A percentile compares a stretch with the other conserved stretches of the same genome.
phyloP scores from a whole-genome alignment of 2,888 invertebrate genomes.

The Alloscopus bannaensis region DNA sequence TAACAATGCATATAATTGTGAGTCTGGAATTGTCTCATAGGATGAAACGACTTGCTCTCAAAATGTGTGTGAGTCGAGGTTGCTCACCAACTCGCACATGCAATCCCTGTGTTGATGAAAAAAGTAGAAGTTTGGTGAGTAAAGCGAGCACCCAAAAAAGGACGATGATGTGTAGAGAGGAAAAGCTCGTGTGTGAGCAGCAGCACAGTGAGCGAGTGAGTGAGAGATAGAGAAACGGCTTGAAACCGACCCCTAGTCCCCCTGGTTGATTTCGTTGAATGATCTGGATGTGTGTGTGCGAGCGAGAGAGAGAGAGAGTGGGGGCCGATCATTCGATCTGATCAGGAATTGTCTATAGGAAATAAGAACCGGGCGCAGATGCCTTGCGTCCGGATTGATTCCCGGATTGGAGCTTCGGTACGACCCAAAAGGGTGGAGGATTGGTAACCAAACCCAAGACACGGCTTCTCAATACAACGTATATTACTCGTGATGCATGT shows the following conservation, averaged over 20 bases:
- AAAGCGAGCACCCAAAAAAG: too few relatives aligned
- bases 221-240: constrained; percentile 25
- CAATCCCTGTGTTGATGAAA: neutral
- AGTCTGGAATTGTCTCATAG: too few relatives aligned
- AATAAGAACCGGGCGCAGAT: constrained; percentile 73
- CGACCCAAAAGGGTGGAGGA: constrained; percentile 73
- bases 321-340: constrained; percentile 73
- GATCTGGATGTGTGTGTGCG: constrained; percentile 61
- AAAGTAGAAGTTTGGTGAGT: constrained; percentile 3
- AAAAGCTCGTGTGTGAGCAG: neutral
- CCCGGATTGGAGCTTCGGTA: constrained; percentile 73
- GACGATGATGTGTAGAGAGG: neutral
- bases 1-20: too few relatives aligned
- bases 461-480: constrained; percentile 59
- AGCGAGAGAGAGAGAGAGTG: constrained; percentile 43
- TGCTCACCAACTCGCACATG: too few relatives aligned
- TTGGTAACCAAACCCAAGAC: constrained; percentile 73
- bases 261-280: constrained; percentile 67
- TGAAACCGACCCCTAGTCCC: constrained; percentile 63
- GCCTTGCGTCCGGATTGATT: constrained; percentile 72
- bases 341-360: constrained; percentile 73
- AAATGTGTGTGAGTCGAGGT: too few relatives aligned
- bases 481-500: too few relatives aligned
- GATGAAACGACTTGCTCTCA: too few relatives aligned
- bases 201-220: constrained; percentile 27